Conservation (phyloP, 2,113 vertebrate species). For the Ammodytes dubius region DNA sequence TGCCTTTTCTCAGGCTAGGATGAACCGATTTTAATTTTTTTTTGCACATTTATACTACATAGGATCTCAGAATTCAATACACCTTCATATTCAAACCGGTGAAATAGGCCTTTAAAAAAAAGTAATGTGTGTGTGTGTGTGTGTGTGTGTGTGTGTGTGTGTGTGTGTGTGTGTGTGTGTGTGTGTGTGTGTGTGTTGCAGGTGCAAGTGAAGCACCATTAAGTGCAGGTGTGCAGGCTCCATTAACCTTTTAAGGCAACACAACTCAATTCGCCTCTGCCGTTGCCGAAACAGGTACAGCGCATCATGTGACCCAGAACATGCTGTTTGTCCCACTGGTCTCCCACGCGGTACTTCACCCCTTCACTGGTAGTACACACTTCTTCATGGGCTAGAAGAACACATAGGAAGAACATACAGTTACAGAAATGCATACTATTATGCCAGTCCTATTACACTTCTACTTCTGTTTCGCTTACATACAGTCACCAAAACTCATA, state of each 20-base stretch:
- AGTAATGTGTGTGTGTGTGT: too few species aligned
- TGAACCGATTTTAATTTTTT: too few species aligned
- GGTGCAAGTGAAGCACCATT: too few species aligned
- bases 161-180: too few species aligned
- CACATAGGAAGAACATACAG: conserved; percentile 20
- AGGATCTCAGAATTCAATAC: too few species aligned
- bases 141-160: too few species aligned
- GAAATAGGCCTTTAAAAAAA: too few species aligned
- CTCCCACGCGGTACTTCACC: conserved; percentile 94
- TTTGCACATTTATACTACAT: too few species aligned
- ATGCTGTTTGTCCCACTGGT: conserved; percentile 97
- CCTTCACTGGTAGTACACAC: conserved; percentile 93
- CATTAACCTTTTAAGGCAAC: conserved; percentile 69
- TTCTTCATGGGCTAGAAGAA: conserved; percentile 93
- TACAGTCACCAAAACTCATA: background rate
- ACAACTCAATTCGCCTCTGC: conserved; percentile 96
- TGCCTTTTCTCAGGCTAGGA: too few species aligned
- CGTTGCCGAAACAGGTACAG: conserved; percentile 94
- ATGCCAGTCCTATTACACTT: background rate
- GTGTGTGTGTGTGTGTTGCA: too few species aligned
- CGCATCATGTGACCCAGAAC: conserved; percentile 96
- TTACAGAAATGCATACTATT: background rate
- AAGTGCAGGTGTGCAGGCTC: conserved; percentile 54
- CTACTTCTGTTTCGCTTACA: too few species aligned
- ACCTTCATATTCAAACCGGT: too few species aligned